Evolutionary conservation across 2,113 vertebrate species (phyloP).

Genomic region (Neolamprologus falcicula): DNA sequence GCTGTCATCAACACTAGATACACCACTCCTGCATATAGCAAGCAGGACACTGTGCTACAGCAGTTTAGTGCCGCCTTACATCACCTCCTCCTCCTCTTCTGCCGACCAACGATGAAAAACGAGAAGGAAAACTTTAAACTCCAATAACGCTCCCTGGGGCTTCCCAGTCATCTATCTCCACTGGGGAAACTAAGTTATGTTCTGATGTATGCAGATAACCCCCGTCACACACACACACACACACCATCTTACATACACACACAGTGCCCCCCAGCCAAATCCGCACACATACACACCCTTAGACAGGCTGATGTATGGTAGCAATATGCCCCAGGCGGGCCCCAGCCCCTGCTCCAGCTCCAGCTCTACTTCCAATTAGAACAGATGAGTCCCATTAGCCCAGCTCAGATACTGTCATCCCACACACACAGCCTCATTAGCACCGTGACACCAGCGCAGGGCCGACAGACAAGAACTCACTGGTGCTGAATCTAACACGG

Average conservation of each 20-base stretch:
- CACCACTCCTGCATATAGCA: not conserved
- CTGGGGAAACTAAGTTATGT: conserved; percentile 66
- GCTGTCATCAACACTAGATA: not conserved
- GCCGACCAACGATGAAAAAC: conserved; percentile 56
- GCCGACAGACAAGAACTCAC: conserved; percentile 51
- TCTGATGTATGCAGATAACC: conserved; percentile 70
- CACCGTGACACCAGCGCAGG: conserved; percentile 46
- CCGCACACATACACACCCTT: conserved; percentile 5
- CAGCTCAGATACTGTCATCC: conserved; percentile 65
- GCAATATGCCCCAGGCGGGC: conserved; percentile 76
- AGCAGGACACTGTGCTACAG: not conserved
- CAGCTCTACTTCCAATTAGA: conserved; percentile 67
- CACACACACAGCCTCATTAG: conserved; percentile 66
- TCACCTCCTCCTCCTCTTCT: conserved; percentile 14
- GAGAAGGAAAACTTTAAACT: conserved; percentile 66
- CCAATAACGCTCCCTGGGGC: conserved; percentile 61
- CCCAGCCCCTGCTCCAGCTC: conserved; percentile 44
- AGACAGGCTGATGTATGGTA: conserved; percentile 76
- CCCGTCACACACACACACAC: conserved; percentile 19
- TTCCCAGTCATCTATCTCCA: conserved; percentile 65
- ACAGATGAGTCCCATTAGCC: conserved; percentile 75
- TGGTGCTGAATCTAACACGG: conserved; percentile 57
- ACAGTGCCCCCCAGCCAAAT: not conserved
- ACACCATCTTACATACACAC: conserved; percentile 3
- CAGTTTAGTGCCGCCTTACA: conserved; percentile 25